Base-by-base conservation (phyloP, 2,797 vertebrate genomes). In the Taeniopygia guttata region DNA sequence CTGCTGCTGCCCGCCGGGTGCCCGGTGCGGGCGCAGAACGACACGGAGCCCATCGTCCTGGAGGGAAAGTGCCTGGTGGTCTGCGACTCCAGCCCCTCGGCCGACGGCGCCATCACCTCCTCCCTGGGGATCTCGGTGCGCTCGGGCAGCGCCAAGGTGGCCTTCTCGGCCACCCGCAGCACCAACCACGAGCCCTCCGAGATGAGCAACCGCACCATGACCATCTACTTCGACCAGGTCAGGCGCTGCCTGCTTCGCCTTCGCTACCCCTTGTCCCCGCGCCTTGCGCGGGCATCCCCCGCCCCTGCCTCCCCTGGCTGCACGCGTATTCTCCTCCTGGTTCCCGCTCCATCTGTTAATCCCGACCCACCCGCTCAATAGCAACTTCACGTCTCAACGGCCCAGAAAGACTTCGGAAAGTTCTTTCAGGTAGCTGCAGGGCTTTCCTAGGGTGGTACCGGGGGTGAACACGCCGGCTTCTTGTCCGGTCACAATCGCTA, bases 191-290 rank as follows among this genome's bases (percentile, higher is more conserved):
- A 99, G 90, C 99, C 99, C 60, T 99, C 99, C 58, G 99, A 99
- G 98, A 99, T 99, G 99, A 99, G 99, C 97, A 99, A 99, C 96
- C 98, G 99, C 85, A 99, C 99, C 77, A 99, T 99, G 99, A 99
- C 99, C 97, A 99, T 99, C 97, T 99, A 99, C 98, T 99, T 99
- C 95, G 99, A 99, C 97, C 99, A 98, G 99, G 99, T 99, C 99
- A 23, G 99, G 98, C 69, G 98, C 98, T 91, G 98, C 98, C 94
- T 98, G 98, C 94, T 98, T 99, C 96, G 98, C 98, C 75, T 99
- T 98, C 94, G 98, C 98, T 13, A 98, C 97, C 98, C 78, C 97
- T 98, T 98, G 17, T n/a, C 16, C 36, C 62, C 18, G 1, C 25
- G 27, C 21, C 8, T 16, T n/a, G 26, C 38, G 62, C 43, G 46